Evolutionary conservation across 2,113 vertebrate species (phyloP), one percentile per base, ranked within the genome.

Genomic region (Xiphophorus hellerii): DNA sequence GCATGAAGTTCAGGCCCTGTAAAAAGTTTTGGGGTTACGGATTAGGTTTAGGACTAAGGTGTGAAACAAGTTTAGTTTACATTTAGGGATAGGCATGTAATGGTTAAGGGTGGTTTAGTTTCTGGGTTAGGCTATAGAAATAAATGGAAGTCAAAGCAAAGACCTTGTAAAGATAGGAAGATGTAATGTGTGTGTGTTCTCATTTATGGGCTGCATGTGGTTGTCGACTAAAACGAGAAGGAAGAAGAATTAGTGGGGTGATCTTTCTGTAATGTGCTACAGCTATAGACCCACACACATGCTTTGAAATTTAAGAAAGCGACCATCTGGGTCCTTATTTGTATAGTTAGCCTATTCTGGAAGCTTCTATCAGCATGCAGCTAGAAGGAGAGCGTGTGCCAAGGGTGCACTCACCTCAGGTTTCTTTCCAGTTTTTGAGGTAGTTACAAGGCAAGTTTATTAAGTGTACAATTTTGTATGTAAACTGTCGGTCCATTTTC

Each of bases 391-490:
- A 73, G 62, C 65, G 28, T 1, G 1, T 70, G n/a, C 66, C 83
- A 37, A 82, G 63, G 72, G 51, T 88, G 44, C 89, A 91, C 51
- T 85, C 84, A 9, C 87, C 85, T 67, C 77, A n/a, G 33, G 69
- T 87, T 30, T 84, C 88, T 14, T 93, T 93, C 70, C 83, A 89
- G 78, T 90, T 92, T 86, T 90, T 93, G 75, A 81, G 83, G 58
- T 92, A 87, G 88, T 88, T 92, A 73, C 76, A 78, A 93, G 90
- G 89, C 90, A 88, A 78, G 90, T 91, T 78, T 69, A 62, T 66
- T 25, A n/a, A 37, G 25, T 9, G 51, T 25, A 54, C 44, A 48
- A 5, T 17, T 48, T 2, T 31, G 17, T 66, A 6, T 31, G 1
- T 74, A 31, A n/a, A 17, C 20, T 61, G 12, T 4, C 14, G 1